phyloP scores from a whole-genome alignment of 1,140 invertebrate species.

The Leptoteleia sp. region DNA sequence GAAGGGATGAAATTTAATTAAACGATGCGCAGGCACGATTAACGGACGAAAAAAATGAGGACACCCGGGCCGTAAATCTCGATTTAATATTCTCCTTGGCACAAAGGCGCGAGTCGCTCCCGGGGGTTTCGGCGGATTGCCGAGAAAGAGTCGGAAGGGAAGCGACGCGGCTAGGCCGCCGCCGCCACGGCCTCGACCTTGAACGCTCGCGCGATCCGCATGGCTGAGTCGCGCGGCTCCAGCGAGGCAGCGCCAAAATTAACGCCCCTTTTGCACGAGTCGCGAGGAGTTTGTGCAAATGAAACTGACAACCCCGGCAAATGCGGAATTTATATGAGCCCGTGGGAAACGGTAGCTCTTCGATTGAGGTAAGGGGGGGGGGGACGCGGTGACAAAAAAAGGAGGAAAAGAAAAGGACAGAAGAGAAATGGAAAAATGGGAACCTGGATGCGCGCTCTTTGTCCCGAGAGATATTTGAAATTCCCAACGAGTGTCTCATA shows the following conservation, averaged over 20 bases:
- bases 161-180: no score
- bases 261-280: constrained; percentile 19
- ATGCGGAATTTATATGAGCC: constrained; percentile 57
- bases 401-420: no score
- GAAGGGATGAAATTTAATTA: no score
- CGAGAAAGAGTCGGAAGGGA: constrained; percentile 35
- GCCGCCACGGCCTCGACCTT: constrained; percentile 30
- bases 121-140: constrained; percentile 13
- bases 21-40: no score
- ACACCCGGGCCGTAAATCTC: constrained; percentile 38
- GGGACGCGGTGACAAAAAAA: constrained; percentile 30
- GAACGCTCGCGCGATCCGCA: constrained; percentile 10
- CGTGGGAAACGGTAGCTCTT: constrained; percentile 54
- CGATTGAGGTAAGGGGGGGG: no score
- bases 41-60: constrained; percentile 36
- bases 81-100: constrained; percentile 49
- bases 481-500: constrained; percentile 59
- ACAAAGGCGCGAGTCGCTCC: constrained; percentile 32
- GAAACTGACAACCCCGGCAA: constrained; percentile 31
- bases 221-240: no score
- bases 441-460: constrained; percentile 40
- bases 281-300: constrained; percentile 23
- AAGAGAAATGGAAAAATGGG: no score
- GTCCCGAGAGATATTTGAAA: constrained; percentile 54
- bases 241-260: constrained; percentile 21